Evolutionary conservation across 2,113 vertebrate genomes (phyloP).

Genomic region (Penelope pileata): DNA sequence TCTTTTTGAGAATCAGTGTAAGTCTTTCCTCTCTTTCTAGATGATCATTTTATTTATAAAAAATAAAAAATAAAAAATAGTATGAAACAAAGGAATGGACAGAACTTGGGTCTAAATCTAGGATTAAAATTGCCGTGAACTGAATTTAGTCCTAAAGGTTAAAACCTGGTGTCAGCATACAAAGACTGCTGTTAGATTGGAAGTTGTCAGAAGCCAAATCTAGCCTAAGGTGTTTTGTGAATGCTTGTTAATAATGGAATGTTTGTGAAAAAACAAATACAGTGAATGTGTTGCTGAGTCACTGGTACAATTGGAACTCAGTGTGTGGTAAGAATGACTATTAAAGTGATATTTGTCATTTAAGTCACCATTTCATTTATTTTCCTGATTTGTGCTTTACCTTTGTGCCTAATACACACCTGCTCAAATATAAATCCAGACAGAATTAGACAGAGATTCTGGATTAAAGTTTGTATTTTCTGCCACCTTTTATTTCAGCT

Average conservation of each 20-base stretch:
- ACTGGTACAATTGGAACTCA: neutral
- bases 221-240: neutral
- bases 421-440: neutral
- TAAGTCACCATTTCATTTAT: neutral
- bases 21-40: conserved; percentile 63
- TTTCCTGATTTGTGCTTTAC: neutral
- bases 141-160: neutral
- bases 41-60: neutral
- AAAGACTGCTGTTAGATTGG: neutral
- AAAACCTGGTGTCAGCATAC: neutral
- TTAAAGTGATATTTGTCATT: neutral
- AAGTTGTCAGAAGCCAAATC: neutral
- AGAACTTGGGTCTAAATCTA: neutral
- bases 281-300: neutral
- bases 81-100: neutral
- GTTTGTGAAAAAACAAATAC: neutral
- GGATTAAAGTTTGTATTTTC: neutral
- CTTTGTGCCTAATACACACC: neutral
- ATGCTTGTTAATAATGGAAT: neutral
- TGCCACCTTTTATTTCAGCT: neutral
- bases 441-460: neutral
- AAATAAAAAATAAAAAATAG: neutral
- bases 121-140: neutral
- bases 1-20: conserved; percentile 97
- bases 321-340: neutral